phyloP scores from a whole-genome alignment of 1,140 invertebrate genomes.

The Subanguina moxae region DNA sequence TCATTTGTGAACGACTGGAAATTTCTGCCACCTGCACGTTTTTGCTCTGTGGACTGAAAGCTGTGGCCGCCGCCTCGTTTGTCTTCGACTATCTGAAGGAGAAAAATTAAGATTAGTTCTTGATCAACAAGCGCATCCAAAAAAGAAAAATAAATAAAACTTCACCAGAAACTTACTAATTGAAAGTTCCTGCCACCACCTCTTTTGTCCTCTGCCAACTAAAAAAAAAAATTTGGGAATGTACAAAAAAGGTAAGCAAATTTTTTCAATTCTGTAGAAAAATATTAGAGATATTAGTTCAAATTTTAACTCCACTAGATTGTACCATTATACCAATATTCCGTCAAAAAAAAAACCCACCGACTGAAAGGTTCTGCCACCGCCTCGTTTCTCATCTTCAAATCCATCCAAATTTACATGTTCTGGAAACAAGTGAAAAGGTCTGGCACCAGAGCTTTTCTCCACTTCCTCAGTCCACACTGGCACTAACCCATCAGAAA shows the following conservation, averaged over 20 bases:
- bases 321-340: too few relatives aligned
- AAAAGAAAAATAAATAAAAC: conserved; percentile 1
- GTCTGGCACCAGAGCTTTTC: too few relatives aligned
- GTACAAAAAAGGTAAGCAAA: too few relatives aligned
- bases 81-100: background rate
- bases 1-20: conserved; percentile 2
- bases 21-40: background rate
- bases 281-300: too few relatives aligned
- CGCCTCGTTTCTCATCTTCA: background rate
- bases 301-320: too few relatives aligned
- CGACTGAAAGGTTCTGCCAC: background rate
- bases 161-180: conserved; percentile 3
- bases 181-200: conserved; percentile 3
- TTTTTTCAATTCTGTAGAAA: too few relatives aligned
- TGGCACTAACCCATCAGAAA: too few relatives aligned
- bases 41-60: conserved; percentile 2
- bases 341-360: background rate
- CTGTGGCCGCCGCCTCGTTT: conserved; percentile 16
- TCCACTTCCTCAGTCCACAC: too few relatives aligned
- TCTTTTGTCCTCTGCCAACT: conserved; percentile 7
- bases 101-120: too few relatives aligned
- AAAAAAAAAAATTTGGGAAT: too few relatives aligned
- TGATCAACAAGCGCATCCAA: conserved; percentile 11
- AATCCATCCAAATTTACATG: too few relatives aligned
- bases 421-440: too few relatives aligned